Conservation (phyloP, 2,113 vertebrate genomes). For the Atrichornis clamosus region DNA sequence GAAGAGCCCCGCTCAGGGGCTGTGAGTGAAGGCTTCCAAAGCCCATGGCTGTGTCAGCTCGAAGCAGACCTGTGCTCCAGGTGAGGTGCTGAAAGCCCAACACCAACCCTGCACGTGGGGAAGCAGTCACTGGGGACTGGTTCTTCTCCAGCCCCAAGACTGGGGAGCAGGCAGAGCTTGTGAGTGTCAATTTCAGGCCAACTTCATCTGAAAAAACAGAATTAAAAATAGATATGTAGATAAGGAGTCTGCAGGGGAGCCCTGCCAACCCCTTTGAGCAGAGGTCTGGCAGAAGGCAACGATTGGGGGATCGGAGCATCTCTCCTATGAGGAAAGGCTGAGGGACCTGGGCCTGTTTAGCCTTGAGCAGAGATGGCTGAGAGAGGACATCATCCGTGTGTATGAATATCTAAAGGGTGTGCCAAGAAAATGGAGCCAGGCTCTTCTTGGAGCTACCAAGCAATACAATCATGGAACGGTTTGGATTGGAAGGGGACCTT, state of each 20-base stretch:
- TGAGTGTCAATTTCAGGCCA: background rate
- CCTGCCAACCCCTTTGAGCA: fast-evolving
- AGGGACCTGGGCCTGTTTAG: background rate
- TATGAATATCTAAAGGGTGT: background rate
- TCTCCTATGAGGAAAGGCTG: background rate
- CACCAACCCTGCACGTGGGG: fast-evolving
- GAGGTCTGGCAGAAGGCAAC: background rate
- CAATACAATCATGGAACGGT: background rate
- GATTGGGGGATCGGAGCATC: background rate
- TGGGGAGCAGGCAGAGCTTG: background rate
- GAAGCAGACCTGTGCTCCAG: background rate
- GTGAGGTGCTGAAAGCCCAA: background rate
- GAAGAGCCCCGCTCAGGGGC: background rate
- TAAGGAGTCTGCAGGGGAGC: background rate
- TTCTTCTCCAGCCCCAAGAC: background rate
- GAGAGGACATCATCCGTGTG: background rate
- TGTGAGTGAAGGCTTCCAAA: fast-evolving
- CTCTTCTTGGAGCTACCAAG: background rate
- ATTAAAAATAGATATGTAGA: background rate
- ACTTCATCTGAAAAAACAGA: background rate
- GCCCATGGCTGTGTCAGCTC: background rate
- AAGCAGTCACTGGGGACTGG: background rate
- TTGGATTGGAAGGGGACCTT: background rate
- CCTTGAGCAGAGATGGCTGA: too few relatives aligned
- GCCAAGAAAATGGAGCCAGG: background rate